Evolutionary conservation across 1,140 invertebrate genomes (phyloP).

Genomic region (Nixonia krombeini): DNA sequence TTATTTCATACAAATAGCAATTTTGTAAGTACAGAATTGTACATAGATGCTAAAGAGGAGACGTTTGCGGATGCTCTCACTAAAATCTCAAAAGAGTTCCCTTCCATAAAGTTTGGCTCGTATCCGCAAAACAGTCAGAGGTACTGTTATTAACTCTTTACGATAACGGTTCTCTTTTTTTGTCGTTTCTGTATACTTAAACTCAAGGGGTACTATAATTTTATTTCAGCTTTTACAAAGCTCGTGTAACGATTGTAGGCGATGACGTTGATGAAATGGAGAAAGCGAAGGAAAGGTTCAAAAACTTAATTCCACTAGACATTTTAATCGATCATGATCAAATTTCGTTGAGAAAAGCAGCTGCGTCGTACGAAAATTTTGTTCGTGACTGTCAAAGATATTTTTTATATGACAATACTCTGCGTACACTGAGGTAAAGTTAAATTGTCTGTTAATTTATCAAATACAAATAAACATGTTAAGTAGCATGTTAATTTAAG

Average conservation of each 20-base stretch:
- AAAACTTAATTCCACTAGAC: conserved; percentile 54
- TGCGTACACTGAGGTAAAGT: conserved; percentile 54
- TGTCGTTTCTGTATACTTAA: too few relatives aligned
- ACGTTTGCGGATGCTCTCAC: conserved; percentile 66
- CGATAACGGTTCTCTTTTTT: too few relatives aligned
- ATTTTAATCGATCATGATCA: conserved; percentile 55
- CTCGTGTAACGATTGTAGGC: conserved; percentile 71
- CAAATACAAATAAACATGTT: background rate
- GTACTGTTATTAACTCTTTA: conserved; percentile 46
- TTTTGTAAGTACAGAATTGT: conserved; percentile 67
- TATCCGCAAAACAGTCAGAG: conserved; percentile 69
- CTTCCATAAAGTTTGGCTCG: conserved; percentile 70
- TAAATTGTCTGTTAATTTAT: conserved; percentile 32
- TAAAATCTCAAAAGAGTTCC: conserved; percentile 66
- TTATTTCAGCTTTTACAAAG: conserved; percentile 68
- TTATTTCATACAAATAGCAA: conserved; percentile 60
- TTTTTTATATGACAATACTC: conserved; percentile 44
- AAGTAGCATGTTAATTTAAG: conserved; percentile 5
- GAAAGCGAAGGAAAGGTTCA: conserved; percentile 66
- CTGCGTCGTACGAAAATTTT: conserved; percentile 52
- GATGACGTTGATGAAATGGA: conserved; percentile 55
- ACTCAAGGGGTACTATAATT: background rate
- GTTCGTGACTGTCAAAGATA: conserved; percentile 32
- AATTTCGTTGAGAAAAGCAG: conserved; percentile 40
- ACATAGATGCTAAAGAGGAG: conserved; percentile 68